Evolutionary conservation across 2,888 invertebrate genomes (phyloP), one percentile per base, ranked within the genome.

Genomic region (Trichogramma evanescens): DNA sequence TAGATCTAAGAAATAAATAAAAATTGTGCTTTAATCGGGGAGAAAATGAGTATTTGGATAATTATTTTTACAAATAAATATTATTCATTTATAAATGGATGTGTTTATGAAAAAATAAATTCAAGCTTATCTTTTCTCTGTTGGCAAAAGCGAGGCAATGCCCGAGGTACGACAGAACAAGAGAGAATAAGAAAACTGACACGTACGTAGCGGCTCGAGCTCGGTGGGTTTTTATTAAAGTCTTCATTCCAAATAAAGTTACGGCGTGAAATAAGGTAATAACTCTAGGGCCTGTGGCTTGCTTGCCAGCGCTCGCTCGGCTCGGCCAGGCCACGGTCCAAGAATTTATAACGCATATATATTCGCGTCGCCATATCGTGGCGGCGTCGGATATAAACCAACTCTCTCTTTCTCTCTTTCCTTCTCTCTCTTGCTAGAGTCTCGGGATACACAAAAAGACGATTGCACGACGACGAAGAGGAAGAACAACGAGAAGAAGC

Each of bases 261-360:
- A 61, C 58, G 53, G 58, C 63, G 63, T 61, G 63, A 63, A 63
- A 63, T 56, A 56, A 63, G 54, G 53, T 61, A 61, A 58, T 58
- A 56, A 61, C 56, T 56, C 50, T 40, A n/a, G 41, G 26, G 26
- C 26, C 49, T 56, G 13, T 42, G 5, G 13, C 45, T 43, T 40
- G 8, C 48, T 9, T 26, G 26, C 26, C 26, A 26, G 26, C 26
- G 26, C 26, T 26, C 26, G 26, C 26, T 48, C 10, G 10, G 40
- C 48, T 41, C 10, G 26, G 26, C 26, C 26, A 26, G 26, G 26
- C 26, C 2, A 41, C 40, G 56, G 54, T 59, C 59, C 62, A 59
- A 62, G 62, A 62, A 62, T 62, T 59, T 46, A 51, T n/a, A 6
- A 50, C 38, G 51, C 45, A 45, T 8, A n/a, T n/a, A 8, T 45